phyloP scores from a whole-genome alignment of 2,113 vertebrate genomes.

The Eolophus roseicapilla region DNA sequence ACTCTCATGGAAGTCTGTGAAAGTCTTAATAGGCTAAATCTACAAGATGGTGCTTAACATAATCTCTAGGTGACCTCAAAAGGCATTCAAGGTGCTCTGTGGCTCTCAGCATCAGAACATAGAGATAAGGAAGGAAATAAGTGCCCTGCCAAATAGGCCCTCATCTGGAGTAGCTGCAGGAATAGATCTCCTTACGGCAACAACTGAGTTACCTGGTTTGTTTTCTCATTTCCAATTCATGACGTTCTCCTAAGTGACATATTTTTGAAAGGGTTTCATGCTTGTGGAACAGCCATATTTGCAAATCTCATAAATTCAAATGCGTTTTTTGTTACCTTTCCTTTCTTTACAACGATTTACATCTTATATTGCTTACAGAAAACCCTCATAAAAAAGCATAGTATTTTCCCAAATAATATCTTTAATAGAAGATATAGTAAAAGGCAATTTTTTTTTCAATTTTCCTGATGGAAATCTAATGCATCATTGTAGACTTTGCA shows the following conservation, averaged over 20 bases:
- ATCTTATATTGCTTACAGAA: background rate
- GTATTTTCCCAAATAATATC: background rate
- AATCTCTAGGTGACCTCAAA: background rate
- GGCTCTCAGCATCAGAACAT: background rate
- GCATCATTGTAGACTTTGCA: background rate
- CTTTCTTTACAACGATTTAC: background rate
- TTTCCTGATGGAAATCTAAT: background rate
- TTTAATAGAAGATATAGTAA: background rate
- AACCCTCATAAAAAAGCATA: background rate
- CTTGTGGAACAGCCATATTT: background rate
- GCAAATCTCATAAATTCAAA: background rate
- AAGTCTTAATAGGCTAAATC: background rate
- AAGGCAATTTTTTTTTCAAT: background rate
- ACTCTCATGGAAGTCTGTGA: background rate
- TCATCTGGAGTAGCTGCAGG: background rate
- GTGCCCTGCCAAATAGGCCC: background rate
- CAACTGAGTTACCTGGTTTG: background rate
- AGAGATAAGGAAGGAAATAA: conserved; percentile 2
- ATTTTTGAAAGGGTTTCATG: background rate
- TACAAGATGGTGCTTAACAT: background rate
- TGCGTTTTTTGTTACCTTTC: background rate
- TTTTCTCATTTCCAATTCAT: background rate
- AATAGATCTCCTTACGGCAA: background rate
- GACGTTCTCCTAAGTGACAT: background rate
- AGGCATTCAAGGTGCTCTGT: background rate